Percentiles rank a stretch among this genome's conserved stretches.
Evolutionary conservation across 1,140 invertebrate genomes (phyloP).

Genomic region (Drosophila rhopaloa): DNA sequence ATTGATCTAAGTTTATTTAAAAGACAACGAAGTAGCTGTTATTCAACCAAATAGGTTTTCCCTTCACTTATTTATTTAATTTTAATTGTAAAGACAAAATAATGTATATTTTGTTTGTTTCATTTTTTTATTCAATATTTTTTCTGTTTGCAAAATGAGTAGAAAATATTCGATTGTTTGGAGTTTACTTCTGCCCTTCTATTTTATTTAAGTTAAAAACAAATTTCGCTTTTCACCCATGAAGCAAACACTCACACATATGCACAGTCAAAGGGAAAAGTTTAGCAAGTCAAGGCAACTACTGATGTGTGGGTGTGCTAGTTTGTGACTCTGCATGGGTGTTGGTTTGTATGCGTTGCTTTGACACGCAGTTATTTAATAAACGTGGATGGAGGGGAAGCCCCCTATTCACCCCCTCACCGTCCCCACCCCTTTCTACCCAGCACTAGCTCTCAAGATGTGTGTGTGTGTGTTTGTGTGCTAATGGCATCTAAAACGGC

Average conservation of each 20-base stretch:
- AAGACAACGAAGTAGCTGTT: too few relatives aligned
- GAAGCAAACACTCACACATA: slow-evolving; percentile 10
- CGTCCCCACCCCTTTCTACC: neutral
- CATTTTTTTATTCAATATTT: too few relatives aligned
- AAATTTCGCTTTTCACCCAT: slow-evolving; percentile 66
- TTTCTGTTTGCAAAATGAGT: neutral
- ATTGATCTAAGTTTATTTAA: too few relatives aligned
- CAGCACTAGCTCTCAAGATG: slow-evolving; percentile 21
- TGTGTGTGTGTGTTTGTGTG: slow-evolving; percentile 37
- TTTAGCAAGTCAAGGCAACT: slow-evolving; percentile 54
- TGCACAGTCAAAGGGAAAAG: slow-evolving; percentile 39
- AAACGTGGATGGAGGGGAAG: slow-evolving; percentile 58
- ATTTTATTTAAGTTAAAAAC: slow-evolving; percentile 44
- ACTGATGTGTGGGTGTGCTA: slow-evolving; percentile 28
- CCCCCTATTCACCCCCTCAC: neutral
- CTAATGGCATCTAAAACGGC: slow-evolving; percentile 81
- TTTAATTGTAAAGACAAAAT: too few relatives aligned
- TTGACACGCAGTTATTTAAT: slow-evolving; percentile 81
- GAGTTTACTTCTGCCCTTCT: neutral
- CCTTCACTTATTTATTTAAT: too few relatives aligned
- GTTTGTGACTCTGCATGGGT: slow-evolving; percentile 21
- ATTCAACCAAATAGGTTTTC: too few relatives aligned
- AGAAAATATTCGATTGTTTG: neutral
- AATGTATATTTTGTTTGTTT: too few relatives aligned
- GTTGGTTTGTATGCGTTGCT: slow-evolving; percentile 38